A percentile compares a stretch with the other conserved stretches of the same genome.
phyloP scores from a whole-genome alignment of 2,888 invertebrate species.

The Drosophila pegasa region DNA sequence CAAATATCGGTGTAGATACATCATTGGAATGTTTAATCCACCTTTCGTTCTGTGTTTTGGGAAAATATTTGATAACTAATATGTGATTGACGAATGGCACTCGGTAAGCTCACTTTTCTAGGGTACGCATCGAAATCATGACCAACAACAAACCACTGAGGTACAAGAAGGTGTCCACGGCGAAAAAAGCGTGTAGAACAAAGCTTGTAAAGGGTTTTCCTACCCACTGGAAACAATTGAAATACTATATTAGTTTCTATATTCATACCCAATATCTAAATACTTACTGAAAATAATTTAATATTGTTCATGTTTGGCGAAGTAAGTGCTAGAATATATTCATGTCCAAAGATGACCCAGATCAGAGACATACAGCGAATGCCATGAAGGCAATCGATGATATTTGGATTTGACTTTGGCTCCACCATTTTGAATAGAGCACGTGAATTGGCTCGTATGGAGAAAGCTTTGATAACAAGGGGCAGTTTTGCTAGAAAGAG shows the following conservation, averaged over 20 bases:
- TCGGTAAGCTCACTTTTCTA: constrained; percentile 64
- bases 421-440: not conserved
- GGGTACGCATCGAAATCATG: constrained; percentile 43
- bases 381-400: constrained; percentile 1
- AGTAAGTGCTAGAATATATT: not conserved
- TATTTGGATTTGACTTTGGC: constrained; percentile 2
- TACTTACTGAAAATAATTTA: not conserved
- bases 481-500: not conserved
- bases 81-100: not conserved
- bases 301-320: constrained; percentile 3
- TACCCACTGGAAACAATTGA: constrained; percentile 59
- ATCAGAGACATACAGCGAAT: not conserved
- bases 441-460: constrained; percentile 1
- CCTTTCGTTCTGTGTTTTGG: constrained; percentile 45
- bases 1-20: constrained; percentile 83
- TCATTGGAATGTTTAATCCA: constrained; percentile 75
- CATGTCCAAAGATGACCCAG: constrained; percentile 4
- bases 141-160: constrained; percentile 86
- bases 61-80: not conserved
- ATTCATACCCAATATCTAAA: too few relatives aligned
- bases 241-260: not conserved
- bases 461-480: constrained; percentile 1
- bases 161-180: constrained; percentile 88
- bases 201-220: constrained; percentile 63
- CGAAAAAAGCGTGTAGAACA: constrained; percentile 84